Evolutionary conservation across 2,113 vertebrate genomes (phyloP), one percentile per base, ranked within the genome.

Genomic region (Pachypanchax playfairii): DNA sequence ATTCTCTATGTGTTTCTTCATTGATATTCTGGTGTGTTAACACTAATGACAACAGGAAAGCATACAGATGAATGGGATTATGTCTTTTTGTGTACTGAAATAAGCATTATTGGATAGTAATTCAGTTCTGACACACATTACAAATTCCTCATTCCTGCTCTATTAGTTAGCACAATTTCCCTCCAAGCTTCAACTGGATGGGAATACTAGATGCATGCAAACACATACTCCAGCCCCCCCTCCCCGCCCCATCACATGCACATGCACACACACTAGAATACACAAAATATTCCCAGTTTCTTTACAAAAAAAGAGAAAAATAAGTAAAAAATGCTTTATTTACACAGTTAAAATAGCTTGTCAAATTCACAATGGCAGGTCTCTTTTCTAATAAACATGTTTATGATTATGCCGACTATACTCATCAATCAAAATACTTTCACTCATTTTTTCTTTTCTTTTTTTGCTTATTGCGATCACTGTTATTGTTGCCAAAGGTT

Each of bases 361-460:
- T 83, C 66, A 85, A 63, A 77, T 53, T 35, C 36, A 58, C 63
- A 39, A 50, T 64, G 49, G 39, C 59, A 68, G 18, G 65, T 70
- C 65, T 62, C 71, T 53, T 44, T 42, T 35, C 75, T 69, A 36
- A 67, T 28, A 35, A 47, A 43, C 71, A 70, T 39, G 58, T 68
- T 66, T 56, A 50, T 59, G 70, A 53, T 55, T 61, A 65, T 21
- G 21, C 39, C 69, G 10, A 28, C 60, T 38, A n/a, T 52, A 48
- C 51, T 83, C 81, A 89, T 89, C 89, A 79, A 83, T 90, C 86
- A 85, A 22, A 80, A 85, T 77, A 60, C 67, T 65, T 61, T 77
- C 67, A 68, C 64, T 84, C 83, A 84, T 83, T 87, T 83, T 77
- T 88, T 74, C 79, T 75, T 85, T 86, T 85, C 75, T 89, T 84